phyloP scores from a whole-genome alignment of 2,888 invertebrate species.

The Perizoma flavofasciatum region DNA sequence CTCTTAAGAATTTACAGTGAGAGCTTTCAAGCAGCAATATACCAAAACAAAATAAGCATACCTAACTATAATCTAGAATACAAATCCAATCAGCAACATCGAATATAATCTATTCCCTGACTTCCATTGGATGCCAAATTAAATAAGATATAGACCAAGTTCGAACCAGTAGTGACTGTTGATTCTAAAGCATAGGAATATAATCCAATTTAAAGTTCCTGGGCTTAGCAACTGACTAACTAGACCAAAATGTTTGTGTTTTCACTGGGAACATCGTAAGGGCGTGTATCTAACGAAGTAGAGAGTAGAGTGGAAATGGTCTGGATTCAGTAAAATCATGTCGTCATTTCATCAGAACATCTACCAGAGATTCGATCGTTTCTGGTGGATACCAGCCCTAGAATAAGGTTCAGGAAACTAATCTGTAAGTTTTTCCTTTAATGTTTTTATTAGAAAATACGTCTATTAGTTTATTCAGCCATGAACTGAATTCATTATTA shows the following conservation, averaged over 20 bases:
- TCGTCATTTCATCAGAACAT: too few relatives aligned
- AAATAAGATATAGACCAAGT: slow-evolving; percentile 17
- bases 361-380: too few relatives aligned
- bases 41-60: too few relatives aligned
- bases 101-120: neutral
- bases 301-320: neutral
- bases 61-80: neutral
- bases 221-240: slow-evolving; percentile 20
- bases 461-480: neutral
- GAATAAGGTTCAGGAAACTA: too few relatives aligned
- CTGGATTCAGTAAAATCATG: neutral
- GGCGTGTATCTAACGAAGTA: neutral
- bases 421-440: too few relatives aligned
- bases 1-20: too few relatives aligned
- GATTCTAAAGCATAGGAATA: slow-evolving; percentile 35
- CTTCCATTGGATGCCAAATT: slow-evolving; percentile 24
- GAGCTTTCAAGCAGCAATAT: too few relatives aligned
- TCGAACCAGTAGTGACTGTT: slow-evolving; percentile 25
- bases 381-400: too few relatives aligned
- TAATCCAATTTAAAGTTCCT: slow-evolving; percentile 36
- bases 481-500: slow-evolving; percentile 14
- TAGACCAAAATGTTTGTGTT: slow-evolving; percentile 32
- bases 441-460: neutral
- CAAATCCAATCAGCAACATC: neutral
- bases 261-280: slow-evolving; percentile 17